Conservation (phyloP, 2,113 vertebrate species). For the Hemiscyllium ocellatum region DNA sequence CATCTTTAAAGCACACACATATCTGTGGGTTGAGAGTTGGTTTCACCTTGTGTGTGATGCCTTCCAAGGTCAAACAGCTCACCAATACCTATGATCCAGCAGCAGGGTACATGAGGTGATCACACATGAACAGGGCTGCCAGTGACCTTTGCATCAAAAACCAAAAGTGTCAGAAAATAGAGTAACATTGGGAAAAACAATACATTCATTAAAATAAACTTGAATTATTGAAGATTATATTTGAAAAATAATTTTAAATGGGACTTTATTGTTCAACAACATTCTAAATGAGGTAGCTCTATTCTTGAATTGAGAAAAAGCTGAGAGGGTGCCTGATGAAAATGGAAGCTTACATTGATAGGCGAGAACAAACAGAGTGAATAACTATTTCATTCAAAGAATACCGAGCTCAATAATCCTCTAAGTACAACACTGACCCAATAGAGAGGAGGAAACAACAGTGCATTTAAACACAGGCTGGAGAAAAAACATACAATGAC, state of each 20-base stretch:
- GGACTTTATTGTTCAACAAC: background rate
- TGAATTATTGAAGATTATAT: background rate
- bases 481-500: background rate
- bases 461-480: background rate
- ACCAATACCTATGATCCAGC: background rate
- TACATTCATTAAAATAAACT: background rate
- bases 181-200: background rate
- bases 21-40: background rate
- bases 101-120: background rate
- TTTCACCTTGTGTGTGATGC: background rate
- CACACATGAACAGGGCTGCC: background rate
- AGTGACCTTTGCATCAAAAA: background rate
- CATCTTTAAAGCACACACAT: background rate
- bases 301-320: background rate
- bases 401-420: background rate
- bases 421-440: background rate
- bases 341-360: background rate
- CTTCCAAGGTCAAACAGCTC: background rate
- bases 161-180: background rate
- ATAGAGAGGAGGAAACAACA: background rate
- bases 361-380: background rate
- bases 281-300: background rate
- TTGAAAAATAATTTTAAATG: background rate
- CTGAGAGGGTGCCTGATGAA: background rate
- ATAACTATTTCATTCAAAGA: background rate